Evolutionary conservation across 2,113 vertebrate species (phyloP).

Genomic region (Phasianus colchicus): DNA sequence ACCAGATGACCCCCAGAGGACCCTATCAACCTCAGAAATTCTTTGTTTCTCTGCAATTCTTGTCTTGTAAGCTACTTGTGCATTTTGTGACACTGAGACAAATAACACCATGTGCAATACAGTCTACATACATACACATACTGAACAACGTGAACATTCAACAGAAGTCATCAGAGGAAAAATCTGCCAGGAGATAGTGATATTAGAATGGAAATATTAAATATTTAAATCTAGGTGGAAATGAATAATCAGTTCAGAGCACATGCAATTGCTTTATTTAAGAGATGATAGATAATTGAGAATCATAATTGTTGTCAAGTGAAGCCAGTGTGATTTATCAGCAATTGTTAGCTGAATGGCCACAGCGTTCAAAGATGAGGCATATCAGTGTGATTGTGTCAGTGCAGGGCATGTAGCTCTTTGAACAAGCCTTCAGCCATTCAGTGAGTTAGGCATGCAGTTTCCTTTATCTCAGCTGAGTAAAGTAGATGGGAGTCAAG

Average conservation of each 20-base stretch:
- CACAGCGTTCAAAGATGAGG: neutral
- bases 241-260: neutral
- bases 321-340: neutral
- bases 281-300: neutral
- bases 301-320: neutral
- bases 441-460: neutral
- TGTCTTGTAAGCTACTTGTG: neutral
- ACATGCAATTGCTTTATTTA: neutral
- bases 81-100: neutral
- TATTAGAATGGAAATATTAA: neutral
- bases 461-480: neutral
- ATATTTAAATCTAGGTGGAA: neutral
- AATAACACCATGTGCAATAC: rapidly evolving
- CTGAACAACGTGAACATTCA: neutral
- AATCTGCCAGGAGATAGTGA: neutral
- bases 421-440: neutral
- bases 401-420: neutral
- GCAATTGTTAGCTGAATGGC: neutral
- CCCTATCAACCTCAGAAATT: neutral
- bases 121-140: neutral
- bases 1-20: neutral
- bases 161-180: neutral
- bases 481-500: neutral
- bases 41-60: neutral
- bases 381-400: rapidly evolving